These are phyloP conservation scores for Akabosia matsudoensis DNA, from an alignment of 1,140 invertebrate genomes.

Conservation along the genomic window DNA sequence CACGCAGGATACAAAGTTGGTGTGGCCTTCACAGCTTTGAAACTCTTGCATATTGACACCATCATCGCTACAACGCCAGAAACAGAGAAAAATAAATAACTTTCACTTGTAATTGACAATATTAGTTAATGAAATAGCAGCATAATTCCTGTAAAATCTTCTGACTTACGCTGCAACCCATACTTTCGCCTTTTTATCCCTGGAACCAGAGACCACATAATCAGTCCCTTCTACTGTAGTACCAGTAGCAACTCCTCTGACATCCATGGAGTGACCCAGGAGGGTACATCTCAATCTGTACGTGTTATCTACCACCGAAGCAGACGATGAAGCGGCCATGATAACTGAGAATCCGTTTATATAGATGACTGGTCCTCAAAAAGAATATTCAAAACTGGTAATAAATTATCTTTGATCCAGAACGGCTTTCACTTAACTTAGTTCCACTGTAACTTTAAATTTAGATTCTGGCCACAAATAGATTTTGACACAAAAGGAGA, in stretches of 20 bases:
- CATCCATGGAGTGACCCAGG: constrained; percentile 76
- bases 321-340: not conserved
- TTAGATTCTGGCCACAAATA: too few relatives aligned
- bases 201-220: constrained; percentile 75
- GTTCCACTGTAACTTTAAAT: too few relatives aligned
- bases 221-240: constrained; percentile 60
- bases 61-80: constrained; percentile 56
- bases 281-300: constrained; percentile 75
- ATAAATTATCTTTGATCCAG: too few relatives aligned
- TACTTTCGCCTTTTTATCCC: constrained; percentile 78
- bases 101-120: too few relatives aligned
- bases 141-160: not conserved
- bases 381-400: too few relatives aligned
- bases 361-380: not conserved
- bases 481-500: too few relatives aligned
- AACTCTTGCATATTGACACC: constrained; percentile 57
- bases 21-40: constrained; percentile 72
- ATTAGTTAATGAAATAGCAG: too few relatives aligned
- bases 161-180: constrained; percentile 73
- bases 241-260: constrained; percentile 63
- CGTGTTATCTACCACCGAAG: constrained; percentile 8
- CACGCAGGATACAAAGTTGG: constrained; percentile 78
- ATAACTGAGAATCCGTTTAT: too few relatives aligned
- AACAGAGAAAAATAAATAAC: constrained; percentile 40
- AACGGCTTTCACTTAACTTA: too few relatives aligned